Evolutionary conservation across 2,888 invertebrate genomes (phyloP), one percentile per base, ranked within the genome.

Genomic region (Dinocampus coccinellae): DNA sequence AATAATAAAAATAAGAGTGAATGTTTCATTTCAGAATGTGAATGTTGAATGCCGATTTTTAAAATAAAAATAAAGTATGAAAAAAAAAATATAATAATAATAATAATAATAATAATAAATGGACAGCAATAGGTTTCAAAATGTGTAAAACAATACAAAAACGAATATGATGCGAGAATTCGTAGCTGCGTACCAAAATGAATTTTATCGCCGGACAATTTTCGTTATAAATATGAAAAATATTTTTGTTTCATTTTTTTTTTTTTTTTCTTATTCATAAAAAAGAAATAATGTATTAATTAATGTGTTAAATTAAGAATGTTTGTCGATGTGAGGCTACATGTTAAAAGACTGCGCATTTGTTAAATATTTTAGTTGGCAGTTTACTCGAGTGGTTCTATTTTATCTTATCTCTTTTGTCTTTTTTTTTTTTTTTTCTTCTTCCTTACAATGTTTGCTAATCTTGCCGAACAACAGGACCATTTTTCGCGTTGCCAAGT

Each of bases 311-410:
- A 65, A 47, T 58, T 57, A 36, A 69, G 34, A 11, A 33, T 39
- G 39, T 69, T 26, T 47, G 62, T 61, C 61, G 60, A 13, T 42
- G 71, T 52, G 70, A 61, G 55, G 72, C 74, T 73, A 78, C 79
- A 80, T 77, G 79, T 77, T 76, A 86, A 84, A 86, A 87, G 87
- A 87, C 86, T 85, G 86, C 82, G 84, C 81, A 82, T 84, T 85
- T 81, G 82, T 84, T 82, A 80, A 83, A 78, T 82, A 82, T 78
- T 77, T 81, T 82, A 77, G 73, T 81, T 81, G 81, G 77, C 79
- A 80, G 76, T 58, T 36, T 74, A 80, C 69, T 70, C 77, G 10
- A 10, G 34, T 61, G 65, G 47, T 47, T 47, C 47, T 47, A 47
- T 20, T 47, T 39, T 47, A 16, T 47, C 16, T 16, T 47, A 47